Percentiles rank a stretch among this genome's conserved stretches.
These are phyloP conservation scores for Falco punctatus DNA, from an alignment of 2,113 vertebrate species.

Conservation along the genomic window DNA sequence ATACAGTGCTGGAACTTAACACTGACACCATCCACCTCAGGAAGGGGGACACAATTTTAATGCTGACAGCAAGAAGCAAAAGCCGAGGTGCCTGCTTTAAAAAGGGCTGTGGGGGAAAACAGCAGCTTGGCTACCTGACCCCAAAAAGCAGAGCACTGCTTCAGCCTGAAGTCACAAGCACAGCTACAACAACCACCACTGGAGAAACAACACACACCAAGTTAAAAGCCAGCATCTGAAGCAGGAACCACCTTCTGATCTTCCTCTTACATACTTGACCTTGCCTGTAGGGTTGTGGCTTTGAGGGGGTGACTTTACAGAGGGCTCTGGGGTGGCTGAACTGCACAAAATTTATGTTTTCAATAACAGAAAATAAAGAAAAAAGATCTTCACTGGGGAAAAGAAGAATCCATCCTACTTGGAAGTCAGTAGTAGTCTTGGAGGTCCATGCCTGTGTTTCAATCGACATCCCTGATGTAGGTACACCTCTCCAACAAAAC, in stretches of 20 bases:
- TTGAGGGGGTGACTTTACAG: not conserved
- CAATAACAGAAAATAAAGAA: too few species aligned
- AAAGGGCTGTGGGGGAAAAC: not conserved
- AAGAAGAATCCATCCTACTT: not conserved
- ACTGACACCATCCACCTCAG: not conserved
- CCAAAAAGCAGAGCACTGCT: not conserved
- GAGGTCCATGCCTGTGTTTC: not conserved
- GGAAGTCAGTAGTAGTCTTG: not conserved
- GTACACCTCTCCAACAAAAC: not conserved
- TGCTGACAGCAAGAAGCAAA: not conserved
- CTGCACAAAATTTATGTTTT: not conserved
- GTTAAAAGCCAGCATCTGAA: not conserved
- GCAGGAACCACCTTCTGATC: not conserved
- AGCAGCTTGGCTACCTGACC: not conserved
- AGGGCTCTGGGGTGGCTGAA: not conserved
- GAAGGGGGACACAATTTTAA: not conserved
- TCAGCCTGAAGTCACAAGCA: not conserved
- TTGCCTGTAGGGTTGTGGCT: not conserved
- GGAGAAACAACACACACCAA: not conserved
- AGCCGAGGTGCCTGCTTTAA: not conserved
- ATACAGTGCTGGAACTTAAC: not conserved
- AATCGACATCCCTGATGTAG: not conserved
- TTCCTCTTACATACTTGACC: not conserved
- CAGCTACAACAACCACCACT: not conserved
- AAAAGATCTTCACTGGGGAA: not conserved